phyloP scores from a whole-genome alignment of 1,140 invertebrate species.

The Drosophila neocordata region DNA sequence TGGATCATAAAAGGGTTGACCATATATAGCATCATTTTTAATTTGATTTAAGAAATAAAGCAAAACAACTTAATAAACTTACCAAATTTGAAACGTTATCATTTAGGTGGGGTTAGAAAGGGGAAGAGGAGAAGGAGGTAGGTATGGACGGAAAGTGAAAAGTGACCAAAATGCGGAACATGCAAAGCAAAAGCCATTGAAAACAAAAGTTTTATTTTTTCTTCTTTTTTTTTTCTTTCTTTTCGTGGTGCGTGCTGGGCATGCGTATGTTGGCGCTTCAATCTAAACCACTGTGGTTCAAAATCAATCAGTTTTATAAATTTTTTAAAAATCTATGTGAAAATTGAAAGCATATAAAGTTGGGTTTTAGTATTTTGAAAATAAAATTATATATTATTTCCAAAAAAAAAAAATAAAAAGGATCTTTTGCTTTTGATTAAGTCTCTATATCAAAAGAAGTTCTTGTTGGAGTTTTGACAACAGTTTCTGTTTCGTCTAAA shows the following conservation, averaged over 20 bases:
- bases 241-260: constrained; percentile 58
- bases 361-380: too few species aligned
- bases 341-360: too few species aligned
- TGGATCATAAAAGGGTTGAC: constrained; percentile 1
- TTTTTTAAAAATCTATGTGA: too few species aligned
- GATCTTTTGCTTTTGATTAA: too few species aligned
- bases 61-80: constrained; percentile 9
- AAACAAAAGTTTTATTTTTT: constrained; percentile 60
- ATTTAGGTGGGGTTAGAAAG: too few species aligned
- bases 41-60: background rate
- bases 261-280: constrained; percentile 35
- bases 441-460: too few species aligned
- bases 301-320: too few species aligned
- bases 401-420: too few species aligned
- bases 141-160: constrained; percentile 64
- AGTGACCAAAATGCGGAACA: constrained; percentile 57
- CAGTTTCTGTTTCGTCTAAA: too few species aligned
- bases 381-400: too few species aligned
- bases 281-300: constrained; percentile 20
- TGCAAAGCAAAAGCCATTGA: constrained; percentile 49
- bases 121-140: background rate
- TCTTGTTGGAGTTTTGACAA: too few species aligned
- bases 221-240: background rate
- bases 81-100: too few species aligned
- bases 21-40: constrained; percentile 2